phyloP scores from a whole-genome alignment of 1,140 invertebrate species.

The Pentalonia nigronervosa region DNA sequence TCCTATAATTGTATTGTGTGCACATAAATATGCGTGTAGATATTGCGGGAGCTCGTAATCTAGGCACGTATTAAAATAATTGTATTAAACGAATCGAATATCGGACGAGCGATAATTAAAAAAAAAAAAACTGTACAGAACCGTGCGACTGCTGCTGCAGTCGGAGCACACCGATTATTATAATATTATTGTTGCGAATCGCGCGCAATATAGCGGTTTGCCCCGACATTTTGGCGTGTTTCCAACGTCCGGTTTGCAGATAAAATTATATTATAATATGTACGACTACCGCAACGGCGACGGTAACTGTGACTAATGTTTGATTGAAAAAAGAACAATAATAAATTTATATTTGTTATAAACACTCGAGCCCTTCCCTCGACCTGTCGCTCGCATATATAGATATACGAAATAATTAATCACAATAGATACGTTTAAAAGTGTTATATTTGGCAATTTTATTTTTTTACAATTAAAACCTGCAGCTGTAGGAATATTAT shows the following conservation, averaged over 20 bases:
- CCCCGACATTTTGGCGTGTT: neutral
- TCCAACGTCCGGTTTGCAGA: neutral
- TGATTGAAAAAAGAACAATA: neutral
- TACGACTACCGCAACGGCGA: neutral
- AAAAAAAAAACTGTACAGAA: neutral
- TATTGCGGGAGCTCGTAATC: neutral
- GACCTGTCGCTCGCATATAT: neutral
- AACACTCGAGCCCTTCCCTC: neutral
- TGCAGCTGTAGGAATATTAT: neutral
- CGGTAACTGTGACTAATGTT: neutral
- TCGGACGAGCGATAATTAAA: neutral
- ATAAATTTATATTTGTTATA: slow-evolving; percentile 5
- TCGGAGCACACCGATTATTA: neutral
- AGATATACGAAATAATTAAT: neutral
- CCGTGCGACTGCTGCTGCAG: too few species aligned
- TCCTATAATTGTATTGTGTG: neutral
- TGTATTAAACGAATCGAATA: neutral
- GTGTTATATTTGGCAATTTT: slow-evolving; percentile 8
- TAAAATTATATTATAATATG: neutral
- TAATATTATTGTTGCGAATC: neutral
- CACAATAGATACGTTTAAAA: neutral
- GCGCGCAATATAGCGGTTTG: neutral
- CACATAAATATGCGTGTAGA: neutral
- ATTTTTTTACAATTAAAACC: slow-evolving; percentile 9
- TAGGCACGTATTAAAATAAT: neutral